phyloP scores from a whole-genome alignment of 2,113 vertebrate genomes.

The Gymnocephalus cernua region DNA sequence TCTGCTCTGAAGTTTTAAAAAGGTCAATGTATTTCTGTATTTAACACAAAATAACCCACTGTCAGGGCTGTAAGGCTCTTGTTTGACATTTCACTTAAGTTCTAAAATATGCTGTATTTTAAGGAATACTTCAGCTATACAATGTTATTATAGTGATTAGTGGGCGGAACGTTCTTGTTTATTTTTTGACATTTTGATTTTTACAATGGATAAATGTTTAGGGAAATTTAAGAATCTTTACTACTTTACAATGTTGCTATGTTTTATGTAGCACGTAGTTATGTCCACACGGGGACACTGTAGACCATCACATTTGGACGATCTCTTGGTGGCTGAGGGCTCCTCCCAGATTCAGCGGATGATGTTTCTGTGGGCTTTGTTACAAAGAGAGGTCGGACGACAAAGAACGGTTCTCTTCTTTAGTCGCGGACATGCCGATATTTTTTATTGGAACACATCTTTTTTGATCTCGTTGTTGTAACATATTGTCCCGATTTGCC shows the following conservation, averaged over 20 bases:
- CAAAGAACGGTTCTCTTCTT: background rate
- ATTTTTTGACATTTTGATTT: background rate
- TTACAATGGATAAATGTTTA: background rate
- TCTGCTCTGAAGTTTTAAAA: background rate
- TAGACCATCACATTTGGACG: slow-evolving; percentile 48
- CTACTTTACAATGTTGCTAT: background rate
- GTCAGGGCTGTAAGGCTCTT: background rate
- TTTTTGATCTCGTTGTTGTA: background rate
- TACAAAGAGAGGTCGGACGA: slow-evolving; percentile 25
- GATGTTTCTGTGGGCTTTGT: slow-evolving; percentile 11
- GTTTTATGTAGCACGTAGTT: background rate
- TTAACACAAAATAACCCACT: no score
- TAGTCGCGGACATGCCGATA: background rate
- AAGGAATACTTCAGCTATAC: background rate
- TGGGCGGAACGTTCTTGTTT: background rate
- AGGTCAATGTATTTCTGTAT: background rate
- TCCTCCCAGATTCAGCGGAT: slow-evolving; percentile 64
- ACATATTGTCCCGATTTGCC: no score
- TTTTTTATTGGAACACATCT: background rate
- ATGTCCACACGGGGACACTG: slow-evolving; percentile 57
- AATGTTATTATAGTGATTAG: background rate
- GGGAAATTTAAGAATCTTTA: background rate
- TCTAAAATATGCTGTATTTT: background rate
- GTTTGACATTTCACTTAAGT: background rate
- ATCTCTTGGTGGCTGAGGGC: background rate